Conservation (phyloP, 92 coral and sea anemone genomes). For the Paramuricea clavata region DNA sequence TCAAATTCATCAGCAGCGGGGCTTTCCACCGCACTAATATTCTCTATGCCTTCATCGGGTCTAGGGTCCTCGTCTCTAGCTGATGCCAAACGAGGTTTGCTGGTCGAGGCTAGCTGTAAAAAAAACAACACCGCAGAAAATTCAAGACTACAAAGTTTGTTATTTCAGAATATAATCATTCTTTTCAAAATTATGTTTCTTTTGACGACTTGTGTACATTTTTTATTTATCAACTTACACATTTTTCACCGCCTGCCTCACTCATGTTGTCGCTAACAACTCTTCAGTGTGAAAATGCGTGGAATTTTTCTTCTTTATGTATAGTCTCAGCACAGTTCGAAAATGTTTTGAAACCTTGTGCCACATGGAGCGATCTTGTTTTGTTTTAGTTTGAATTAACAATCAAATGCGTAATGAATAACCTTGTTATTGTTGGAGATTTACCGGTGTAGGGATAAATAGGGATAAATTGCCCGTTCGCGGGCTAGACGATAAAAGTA, state of each 20-base stretch:
- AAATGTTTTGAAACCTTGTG: too few species aligned
- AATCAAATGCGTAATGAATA: too few species aligned
- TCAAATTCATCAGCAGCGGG: slow-evolving; percentile 77
- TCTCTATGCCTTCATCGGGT: slow-evolving; percentile 71
- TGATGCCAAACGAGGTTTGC: slow-evolving; percentile 75
- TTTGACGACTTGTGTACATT: not conserved
- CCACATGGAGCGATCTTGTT: not conserved
- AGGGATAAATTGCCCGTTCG: too few species aligned
- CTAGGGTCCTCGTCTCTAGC: slow-evolving; percentile 75
- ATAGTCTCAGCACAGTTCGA: too few species aligned
- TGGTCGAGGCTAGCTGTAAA: slow-evolving; percentile 67
- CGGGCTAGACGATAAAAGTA: too few species aligned
- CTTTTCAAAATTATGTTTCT: not conserved
- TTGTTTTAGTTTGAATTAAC: too few species aligned
- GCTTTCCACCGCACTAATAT: slow-evolving; percentile 66
- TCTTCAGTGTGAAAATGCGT: too few species aligned
- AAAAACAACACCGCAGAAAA: not conserved
- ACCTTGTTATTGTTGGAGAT: too few species aligned
- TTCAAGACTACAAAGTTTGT: slow-evolving; percentile 2
- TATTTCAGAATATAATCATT: not conserved
- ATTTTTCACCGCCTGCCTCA: slow-evolving; percentile 24
- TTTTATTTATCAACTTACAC: not conserved
- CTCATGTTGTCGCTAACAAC: slow-evolving; percentile 5
- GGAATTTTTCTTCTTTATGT: too few species aligned
- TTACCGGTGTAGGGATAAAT: too few species aligned